Evolutionary conservation across 2,797 vertebrate species (phyloP).

Genomic region (Anguilla anguilla): DNA sequence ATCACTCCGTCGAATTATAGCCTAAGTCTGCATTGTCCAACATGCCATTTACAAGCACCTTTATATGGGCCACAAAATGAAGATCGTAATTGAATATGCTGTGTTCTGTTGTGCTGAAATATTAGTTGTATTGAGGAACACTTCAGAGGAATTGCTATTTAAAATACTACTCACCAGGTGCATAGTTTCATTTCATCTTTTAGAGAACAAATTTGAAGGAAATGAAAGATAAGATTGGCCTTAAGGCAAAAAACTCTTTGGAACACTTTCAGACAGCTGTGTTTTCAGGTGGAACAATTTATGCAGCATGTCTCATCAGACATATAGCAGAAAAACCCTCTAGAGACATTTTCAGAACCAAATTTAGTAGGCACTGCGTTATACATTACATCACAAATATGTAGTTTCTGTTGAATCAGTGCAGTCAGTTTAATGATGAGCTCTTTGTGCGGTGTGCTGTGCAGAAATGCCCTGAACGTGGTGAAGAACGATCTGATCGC

Average conservation of each 20-base stretch:
- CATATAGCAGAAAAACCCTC: neutral
- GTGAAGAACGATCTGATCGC: constrained; percentile 98
- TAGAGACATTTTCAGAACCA: neutral
- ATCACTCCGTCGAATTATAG: neutral
- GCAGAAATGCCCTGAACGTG: constrained; percentile 95
- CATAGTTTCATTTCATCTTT: neutral
- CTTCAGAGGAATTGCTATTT: neutral
- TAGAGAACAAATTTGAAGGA: neutral
- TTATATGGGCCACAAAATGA: neutral
- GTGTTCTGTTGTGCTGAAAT: neutral
- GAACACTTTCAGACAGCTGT: neutral
- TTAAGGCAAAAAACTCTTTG: neutral
- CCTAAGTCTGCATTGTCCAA: neutral
- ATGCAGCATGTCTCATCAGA: neutral
- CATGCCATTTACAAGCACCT: neutral
- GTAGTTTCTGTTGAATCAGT: neutral
- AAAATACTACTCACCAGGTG: neutral
- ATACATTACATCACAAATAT: neutral
- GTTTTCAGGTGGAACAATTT: neutral
- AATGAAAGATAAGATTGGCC: neutral
- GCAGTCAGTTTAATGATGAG: neutral
- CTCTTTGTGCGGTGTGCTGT: neutral
- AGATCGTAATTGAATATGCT: neutral
- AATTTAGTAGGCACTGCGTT: neutral
- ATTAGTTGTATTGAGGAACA: neutral